Base-by-base conservation (phyloP, 2,113 vertebrate species). In the Sakesphorus luctuosus region DNA sequence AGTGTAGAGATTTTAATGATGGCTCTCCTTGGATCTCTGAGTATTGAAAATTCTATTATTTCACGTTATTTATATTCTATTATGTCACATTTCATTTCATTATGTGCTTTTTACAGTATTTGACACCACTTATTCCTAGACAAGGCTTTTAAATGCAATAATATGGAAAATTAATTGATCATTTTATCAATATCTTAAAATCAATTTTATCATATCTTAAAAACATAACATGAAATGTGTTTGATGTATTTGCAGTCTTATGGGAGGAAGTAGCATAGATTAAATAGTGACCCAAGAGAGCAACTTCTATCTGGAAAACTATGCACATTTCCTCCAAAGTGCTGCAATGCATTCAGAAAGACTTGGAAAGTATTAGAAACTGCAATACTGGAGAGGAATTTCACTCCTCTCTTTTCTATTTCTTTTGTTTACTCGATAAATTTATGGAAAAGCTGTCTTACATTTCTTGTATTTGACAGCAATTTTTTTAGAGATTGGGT, bases 361-460 rank as follows among this genome's bases (percentile, higher is more conserved):
- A 21, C 10, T 8, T 21, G 18, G 24, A 72, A 89, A 71, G 0
- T 73, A 13, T 20, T 84, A 84, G 28, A 59, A 66, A 50, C 13
- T 36, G 7, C 18, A 73, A 43, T 20, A 59, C 52, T 61, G 46
- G 5, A 83, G 74, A 61, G 6, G 2, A 69, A 58, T 33, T 47
- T 68, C 4, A 43, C 63, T 73, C 3, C 47, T 77, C 11, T 2
- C 49, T 89, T 80, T 65, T 35, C 7, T 33, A 68, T 13, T 29
- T 89, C 5, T 79, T 72, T 58, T 69, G 2, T 44, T 69, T 89
- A 59, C 11, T 29, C 40, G 8, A 62, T 31, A 33, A 43, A 40
- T 38, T 65, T 72, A 9, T 19, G 2, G 11, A 21, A 13, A 61
- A 1, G 2, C 1, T 18, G 0, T 40, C 16, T 43, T 58, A 33